Percentiles rank a stretch among this genome's conserved stretches.
Conservation (phyloP, 1,140 invertebrate species). For the Rhagoletis pomonella region DNA sequence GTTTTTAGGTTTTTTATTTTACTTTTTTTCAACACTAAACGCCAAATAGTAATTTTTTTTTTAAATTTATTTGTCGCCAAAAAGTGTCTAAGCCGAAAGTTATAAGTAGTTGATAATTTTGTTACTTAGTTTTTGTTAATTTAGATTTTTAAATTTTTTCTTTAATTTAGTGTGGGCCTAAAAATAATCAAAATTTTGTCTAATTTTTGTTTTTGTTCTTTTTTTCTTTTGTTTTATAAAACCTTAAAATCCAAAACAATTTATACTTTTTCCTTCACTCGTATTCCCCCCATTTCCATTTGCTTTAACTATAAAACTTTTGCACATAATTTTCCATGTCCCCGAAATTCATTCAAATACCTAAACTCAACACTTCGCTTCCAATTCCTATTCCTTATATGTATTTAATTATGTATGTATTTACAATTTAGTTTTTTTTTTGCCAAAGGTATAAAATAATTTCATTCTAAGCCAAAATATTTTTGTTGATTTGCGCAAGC, state of each 20-base stretch:
- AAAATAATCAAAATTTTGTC: slow-evolving; percentile 62
- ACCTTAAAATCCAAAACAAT: slow-evolving; percentile 54
- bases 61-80: slow-evolving; percentile 50
- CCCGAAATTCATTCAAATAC: slow-evolving; percentile 37
- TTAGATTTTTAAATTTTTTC: not conserved
- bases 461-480: slow-evolving; percentile 22
- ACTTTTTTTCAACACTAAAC: slow-evolving; percentile 34
- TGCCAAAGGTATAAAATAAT: slow-evolving; percentile 25
- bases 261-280: slow-evolving; percentile 68
- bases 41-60: slow-evolving; percentile 53
- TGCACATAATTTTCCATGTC: slow-evolving; percentile 57
- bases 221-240: slow-evolving; percentile 20
- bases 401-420: slow-evolving; percentile 58
- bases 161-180: slow-evolving; percentile 61
- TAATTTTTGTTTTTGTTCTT: slow-evolving; percentile 3
- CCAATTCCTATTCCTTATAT: slow-evolving; percentile 44
- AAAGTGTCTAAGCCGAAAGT: slow-evolving; percentile 44
- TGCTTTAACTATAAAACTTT: slow-evolving; percentile 68
- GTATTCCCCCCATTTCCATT: slow-evolving; percentile 56
- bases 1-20: slow-evolving; percentile 50
- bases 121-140: slow-evolving; percentile 52
- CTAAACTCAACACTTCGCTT: not conserved
- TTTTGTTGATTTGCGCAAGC: not conserved
- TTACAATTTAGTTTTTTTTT: slow-evolving; percentile 62
- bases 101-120: not conserved